Evolutionary conservation across 2,888 invertebrate species (phyloP).

Genomic region (Ophioninae sp.): DNA sequence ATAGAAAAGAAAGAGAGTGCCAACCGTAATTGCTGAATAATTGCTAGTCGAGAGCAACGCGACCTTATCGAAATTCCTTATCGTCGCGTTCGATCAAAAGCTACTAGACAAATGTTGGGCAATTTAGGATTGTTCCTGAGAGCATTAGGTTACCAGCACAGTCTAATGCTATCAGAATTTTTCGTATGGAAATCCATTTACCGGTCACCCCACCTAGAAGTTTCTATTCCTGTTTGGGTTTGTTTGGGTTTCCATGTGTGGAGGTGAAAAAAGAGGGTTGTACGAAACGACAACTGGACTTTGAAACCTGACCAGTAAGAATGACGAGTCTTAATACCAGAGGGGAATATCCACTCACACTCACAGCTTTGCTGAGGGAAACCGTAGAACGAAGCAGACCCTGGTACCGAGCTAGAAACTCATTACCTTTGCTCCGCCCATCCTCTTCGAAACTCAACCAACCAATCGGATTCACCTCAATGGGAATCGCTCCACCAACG

Average conservation of each 20-base stretch:
- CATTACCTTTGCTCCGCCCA: slow-evolving; percentile 80
- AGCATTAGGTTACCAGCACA: slow-evolving; percentile 18
- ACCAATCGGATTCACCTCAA: slow-evolving; percentile 79
- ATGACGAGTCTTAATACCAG: slow-evolving; percentile 52
- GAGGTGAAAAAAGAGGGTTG: slow-evolving; percentile 44
- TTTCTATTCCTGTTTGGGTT: neutral
- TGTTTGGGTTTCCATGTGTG: slow-evolving; percentile 4
- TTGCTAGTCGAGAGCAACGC: slow-evolving; percentile 21
- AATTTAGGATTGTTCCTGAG: slow-evolving; percentile 20
- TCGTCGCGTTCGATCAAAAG: slow-evolving; percentile 43
- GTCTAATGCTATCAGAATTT: slow-evolving; percentile 44
- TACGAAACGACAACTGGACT: slow-evolving; percentile 49
- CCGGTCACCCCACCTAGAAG: neutral
- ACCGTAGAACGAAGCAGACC: slow-evolving; percentile 59
- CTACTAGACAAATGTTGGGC: slow-evolving; percentile 31
- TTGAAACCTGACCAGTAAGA: slow-evolving; percentile 59
- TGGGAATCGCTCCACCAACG: slow-evolving; percentile 78
- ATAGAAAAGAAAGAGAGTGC: slow-evolving; percentile 3
- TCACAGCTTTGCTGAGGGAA: slow-evolving; percentile 38
- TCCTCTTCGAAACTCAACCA: slow-evolving; percentile 76
- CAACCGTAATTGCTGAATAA: slow-evolving; percentile 45
- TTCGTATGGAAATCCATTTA: slow-evolving; percentile 8
- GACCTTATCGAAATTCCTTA: slow-evolving; percentile 38
- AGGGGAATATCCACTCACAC: slow-evolving; percentile 35
- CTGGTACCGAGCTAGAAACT: slow-evolving; percentile 77